These are phyloP conservation scores for Eidolon dupreanum DNA, from an alignment of 2,797 vertebrate genomes.

Conservation along the genomic window DNA sequence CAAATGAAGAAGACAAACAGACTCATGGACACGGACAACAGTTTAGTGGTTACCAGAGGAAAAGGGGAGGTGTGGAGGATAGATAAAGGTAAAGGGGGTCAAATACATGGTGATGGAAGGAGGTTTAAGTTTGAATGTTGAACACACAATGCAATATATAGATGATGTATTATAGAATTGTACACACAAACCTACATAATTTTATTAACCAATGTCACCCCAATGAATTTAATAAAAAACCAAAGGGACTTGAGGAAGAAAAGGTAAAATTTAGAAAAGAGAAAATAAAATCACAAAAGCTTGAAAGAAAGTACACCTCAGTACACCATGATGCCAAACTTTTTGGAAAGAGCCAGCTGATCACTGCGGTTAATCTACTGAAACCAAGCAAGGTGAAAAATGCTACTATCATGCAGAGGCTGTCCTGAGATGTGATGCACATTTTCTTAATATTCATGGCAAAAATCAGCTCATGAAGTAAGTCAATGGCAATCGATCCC, in stretches of 20 bases:
- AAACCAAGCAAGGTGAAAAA: background rate
- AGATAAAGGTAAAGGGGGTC: no score
- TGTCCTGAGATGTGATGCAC: background rate
- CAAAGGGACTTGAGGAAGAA: background rate
- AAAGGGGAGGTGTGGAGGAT: no score
- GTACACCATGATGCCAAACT: background rate
- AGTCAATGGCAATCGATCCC: background rate
- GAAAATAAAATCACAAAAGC: constrained; percentile 29
- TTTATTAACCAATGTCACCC: no score
- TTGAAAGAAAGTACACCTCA: background rate
- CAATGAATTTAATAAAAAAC: no score
- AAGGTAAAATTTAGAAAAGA: background rate
- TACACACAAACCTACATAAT: no score
- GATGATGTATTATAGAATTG: no score
- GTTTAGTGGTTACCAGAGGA: no score
- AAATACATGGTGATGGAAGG: no score
- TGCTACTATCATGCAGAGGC: background rate
- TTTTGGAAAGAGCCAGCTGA: background rate
- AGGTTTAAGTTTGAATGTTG: no score
- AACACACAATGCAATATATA: no score
- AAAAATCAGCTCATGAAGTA: constrained; percentile 1
- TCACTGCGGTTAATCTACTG: constrained; percentile 14
- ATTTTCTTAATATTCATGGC: background rate
- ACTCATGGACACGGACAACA: no score
- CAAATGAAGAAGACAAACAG: no score